Evolutionary conservation across 2,113 vertebrate species (phyloP).

Genomic region (Bujurquina vittata): DNA sequence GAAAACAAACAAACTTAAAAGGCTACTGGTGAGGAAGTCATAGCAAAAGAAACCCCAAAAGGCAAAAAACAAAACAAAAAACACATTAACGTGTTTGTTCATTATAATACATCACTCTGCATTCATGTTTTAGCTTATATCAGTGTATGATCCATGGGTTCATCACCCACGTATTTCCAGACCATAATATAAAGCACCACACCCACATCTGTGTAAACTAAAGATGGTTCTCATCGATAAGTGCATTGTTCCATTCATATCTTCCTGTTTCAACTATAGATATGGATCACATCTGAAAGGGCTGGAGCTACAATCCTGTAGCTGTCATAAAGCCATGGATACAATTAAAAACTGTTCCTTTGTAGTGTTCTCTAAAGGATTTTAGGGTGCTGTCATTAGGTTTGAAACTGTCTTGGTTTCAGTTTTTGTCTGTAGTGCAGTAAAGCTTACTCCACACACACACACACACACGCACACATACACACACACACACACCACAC

Average conservation of each 20-base stretch:
- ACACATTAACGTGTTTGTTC: conserved; percentile 39
- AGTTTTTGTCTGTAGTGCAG: conserved; percentile 19
- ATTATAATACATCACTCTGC: conserved; percentile 47
- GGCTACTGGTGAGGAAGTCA: conserved; percentile 18
- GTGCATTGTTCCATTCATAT: conserved; percentile 21
- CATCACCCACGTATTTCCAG: conserved; percentile 50
- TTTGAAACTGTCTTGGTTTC: background rate
- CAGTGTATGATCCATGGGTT: conserved; percentile 55
- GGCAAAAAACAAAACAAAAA: conserved; percentile 39
- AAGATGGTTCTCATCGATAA: conserved; percentile 20
- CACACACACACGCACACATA: background rate
- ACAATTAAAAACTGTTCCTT: background rate
- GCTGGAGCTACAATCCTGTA: background rate
- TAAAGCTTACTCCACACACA: background rate
- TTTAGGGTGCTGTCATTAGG: background rate
- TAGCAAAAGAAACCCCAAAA: background rate
- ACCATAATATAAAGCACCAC: conserved; percentile 54
- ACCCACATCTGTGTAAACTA: conserved; percentile 32
- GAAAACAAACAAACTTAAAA: background rate
- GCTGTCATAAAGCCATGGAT: background rate
- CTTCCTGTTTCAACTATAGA: conserved; percentile 3
- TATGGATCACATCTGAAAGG: background rate
- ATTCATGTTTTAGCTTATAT: conserved; percentile 73
- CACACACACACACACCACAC: background rate
- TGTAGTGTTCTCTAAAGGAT: background rate